These are phyloP conservation scores for Agrilus biguttatus DNA, from an alignment of 2,888 invertebrate genomes.

Conservation along the genomic window DNA sequence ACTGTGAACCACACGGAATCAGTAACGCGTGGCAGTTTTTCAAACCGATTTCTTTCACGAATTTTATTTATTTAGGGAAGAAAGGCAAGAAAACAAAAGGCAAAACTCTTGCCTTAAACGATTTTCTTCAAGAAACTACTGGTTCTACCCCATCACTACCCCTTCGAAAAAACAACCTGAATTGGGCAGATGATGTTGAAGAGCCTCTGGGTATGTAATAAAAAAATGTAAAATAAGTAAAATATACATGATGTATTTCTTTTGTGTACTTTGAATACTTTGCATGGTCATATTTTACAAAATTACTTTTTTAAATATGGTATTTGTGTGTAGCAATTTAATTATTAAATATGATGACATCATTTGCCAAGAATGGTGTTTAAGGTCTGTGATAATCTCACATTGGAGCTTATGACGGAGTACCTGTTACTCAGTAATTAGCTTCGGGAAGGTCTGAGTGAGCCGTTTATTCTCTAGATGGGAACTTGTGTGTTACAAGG, in stretches of 20 bases:
- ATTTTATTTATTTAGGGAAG: conserved; percentile 43
- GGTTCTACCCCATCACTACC: conserved; percentile 38
- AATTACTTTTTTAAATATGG: background rate
- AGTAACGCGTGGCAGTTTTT: too few relatives aligned
- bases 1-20: too few relatives aligned
- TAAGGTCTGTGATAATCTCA: conserved; percentile 58
- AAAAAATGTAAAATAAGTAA: background rate
- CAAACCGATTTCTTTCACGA: background rate
- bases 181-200: conserved; percentile 75
- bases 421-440: conserved; percentile 39
- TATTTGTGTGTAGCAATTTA: background rate
- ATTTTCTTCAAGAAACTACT: conserved; percentile 59
- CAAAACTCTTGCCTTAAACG: conserved; percentile 64
- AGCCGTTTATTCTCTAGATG: conserved; percentile 56
- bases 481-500: conserved; percentile 49
- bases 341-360: conserved; percentile 2
- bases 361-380: conserved; percentile 1
- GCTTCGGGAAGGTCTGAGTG: conserved; percentile 76
- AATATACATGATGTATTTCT: background rate
- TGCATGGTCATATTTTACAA: too few relatives aligned
- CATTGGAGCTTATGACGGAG: conserved; percentile 56
- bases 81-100: conserved; percentile 79
- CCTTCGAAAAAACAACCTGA: conserved; percentile 37
- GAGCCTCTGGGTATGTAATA: conserved; percentile 52
- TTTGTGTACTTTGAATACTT: background rate